phyloP scores from a whole-genome alignment of 2,113 vertebrate species.

The Ceyx melanurus region DNA sequence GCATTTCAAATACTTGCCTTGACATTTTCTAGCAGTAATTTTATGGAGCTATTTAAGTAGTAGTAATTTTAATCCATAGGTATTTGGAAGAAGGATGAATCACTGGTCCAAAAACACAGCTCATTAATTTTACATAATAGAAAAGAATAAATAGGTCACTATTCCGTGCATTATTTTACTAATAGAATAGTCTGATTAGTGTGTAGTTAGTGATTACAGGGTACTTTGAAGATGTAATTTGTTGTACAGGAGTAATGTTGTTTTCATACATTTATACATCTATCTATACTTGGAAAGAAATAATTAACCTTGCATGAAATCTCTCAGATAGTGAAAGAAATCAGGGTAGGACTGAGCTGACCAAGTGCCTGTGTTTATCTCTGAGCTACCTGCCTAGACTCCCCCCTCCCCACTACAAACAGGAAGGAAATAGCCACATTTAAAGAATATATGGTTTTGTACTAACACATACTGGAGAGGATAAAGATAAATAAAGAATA shows the following conservation, averaged over 20 bases:
- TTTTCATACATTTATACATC: neutral
- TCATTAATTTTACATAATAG: conserved; percentile 29
- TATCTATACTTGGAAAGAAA: neutral
- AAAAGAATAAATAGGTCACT: conserved; percentile 34
- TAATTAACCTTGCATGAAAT: neutral
- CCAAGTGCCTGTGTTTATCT: neutral
- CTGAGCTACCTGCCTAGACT: neutral
- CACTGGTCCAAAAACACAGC: neutral
- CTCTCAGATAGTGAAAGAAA: neutral
- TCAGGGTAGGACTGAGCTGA: neutral
- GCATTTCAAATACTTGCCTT: conserved; percentile 5
- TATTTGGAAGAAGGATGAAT: conserved; percentile 38
- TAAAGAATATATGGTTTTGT: neutral
- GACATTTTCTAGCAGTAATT: neutral
- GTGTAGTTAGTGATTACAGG: neutral
- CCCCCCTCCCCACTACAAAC: neutral
- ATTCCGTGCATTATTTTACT: conserved; percentile 6
- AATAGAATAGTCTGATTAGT: neutral
- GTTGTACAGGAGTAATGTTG: neutral
- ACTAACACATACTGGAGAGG: neutral
- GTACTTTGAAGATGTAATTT: conserved; percentile 3
- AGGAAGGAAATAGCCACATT: neutral
- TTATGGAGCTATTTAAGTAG: conserved; percentile 18
- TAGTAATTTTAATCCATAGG: conserved; percentile 41
- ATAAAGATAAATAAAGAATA: neutral